Percentiles rank a stretch among this genome's conserved stretches.
phyloP scores from a whole-genome alignment of 2,888 invertebrate genomes.

The Taphrorychus bicolor region DNA sequence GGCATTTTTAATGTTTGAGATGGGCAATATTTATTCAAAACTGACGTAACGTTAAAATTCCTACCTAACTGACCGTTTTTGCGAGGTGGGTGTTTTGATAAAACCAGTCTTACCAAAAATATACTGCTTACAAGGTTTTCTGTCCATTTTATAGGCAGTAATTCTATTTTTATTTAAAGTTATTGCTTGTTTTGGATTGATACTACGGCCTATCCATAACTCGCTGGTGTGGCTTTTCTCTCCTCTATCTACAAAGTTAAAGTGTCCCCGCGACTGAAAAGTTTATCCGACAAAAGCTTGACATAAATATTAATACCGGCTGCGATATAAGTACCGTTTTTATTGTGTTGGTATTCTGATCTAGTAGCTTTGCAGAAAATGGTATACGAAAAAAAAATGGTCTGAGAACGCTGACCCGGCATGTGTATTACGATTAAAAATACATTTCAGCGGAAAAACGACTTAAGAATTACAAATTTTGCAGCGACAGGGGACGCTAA shows the following conservation, averaged over 20 bases:
- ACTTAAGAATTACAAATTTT: constrained; percentile 32
- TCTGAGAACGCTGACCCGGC: constrained; percentile 32
- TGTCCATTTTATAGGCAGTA: constrained; percentile 39
- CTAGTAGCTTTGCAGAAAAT: constrained; percentile 34
- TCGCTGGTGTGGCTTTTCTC: not conserved
- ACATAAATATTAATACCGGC: constrained; percentile 38
- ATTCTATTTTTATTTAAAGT: constrained; percentile 35
- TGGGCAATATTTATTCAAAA: constrained; percentile 38
- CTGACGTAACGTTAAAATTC: constrained; percentile 40
- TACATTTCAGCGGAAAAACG: constrained; percentile 33
- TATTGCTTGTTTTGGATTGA: constrained; percentile 38
- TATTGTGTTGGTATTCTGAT: constrained; percentile 36
- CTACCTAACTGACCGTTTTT: constrained; percentile 37
- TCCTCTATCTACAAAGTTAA: not conserved
- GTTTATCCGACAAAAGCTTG: constrained; percentile 24
- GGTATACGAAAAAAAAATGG: constrained; percentile 31
- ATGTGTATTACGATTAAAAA: constrained; percentile 37
- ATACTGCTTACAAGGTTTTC: constrained; percentile 36
- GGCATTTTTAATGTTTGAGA: constrained; percentile 26
- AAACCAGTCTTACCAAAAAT: constrained; percentile 42
- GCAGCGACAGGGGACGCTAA: constrained; percentile 6
- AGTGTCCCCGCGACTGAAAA: constrained; percentile 25
- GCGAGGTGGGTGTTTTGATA: constrained; percentile 40
- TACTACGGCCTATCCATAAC: constrained; percentile 6
- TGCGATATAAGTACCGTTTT: constrained; percentile 33